A percentile compares a stretch with the other conserved stretches of the same genome.
Evolutionary conservation across 2,888 invertebrate species (phyloP).

Genomic region (Trissolcus japonicus): DNA sequence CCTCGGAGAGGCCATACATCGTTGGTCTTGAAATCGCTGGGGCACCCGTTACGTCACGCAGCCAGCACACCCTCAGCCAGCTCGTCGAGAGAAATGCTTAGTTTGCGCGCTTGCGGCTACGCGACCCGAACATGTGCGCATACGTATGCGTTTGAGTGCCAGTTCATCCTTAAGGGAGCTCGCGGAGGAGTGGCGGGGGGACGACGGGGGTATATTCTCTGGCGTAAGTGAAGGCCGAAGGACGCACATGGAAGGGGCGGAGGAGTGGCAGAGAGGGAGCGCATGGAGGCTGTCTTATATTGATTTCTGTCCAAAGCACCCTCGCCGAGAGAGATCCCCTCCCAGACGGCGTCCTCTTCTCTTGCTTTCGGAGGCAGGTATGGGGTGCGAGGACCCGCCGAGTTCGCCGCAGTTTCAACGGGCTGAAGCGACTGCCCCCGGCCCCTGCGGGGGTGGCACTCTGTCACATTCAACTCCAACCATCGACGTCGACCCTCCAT

Average conservation of each 20-base stretch:
- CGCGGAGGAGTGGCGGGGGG: conserved; percentile 29
- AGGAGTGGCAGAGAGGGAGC: conserved; percentile 51
- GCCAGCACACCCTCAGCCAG: conserved; percentile 67
- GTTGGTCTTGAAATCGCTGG: conserved; percentile 48
- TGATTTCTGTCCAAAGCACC: conserved; percentile 76
- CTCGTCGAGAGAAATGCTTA: conserved; percentile 69
- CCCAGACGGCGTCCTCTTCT: conserved; percentile 60
- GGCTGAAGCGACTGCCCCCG: conserved; percentile 62
- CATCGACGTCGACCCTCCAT: conserved; percentile 68
- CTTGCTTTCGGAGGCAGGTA: conserved; percentile 62
- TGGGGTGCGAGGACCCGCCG: conserved; percentile 65
- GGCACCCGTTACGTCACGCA: conserved; percentile 72
- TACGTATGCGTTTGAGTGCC: conserved; percentile 63
- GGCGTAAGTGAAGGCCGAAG: conserved; percentile 56
- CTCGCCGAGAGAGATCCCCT: conserved; percentile 63
- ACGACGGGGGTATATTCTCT: conserved; percentile 29
- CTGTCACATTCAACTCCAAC: conserved; percentile 75
- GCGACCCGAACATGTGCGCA: conserved; percentile 57
- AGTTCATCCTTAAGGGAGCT: conserved; percentile 70
- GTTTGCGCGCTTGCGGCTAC: conserved; percentile 68
- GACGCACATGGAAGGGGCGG: conserved; percentile 39
- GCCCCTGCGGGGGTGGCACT: conserved; percentile 70
- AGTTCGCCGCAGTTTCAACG: conserved; percentile 73
- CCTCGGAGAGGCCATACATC: conserved; percentile 34
- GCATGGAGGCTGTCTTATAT: conserved; percentile 75